Base-by-base conservation (phyloP, 2,888 invertebrate species). In the Scelioninae gen. 1 region DNA sequence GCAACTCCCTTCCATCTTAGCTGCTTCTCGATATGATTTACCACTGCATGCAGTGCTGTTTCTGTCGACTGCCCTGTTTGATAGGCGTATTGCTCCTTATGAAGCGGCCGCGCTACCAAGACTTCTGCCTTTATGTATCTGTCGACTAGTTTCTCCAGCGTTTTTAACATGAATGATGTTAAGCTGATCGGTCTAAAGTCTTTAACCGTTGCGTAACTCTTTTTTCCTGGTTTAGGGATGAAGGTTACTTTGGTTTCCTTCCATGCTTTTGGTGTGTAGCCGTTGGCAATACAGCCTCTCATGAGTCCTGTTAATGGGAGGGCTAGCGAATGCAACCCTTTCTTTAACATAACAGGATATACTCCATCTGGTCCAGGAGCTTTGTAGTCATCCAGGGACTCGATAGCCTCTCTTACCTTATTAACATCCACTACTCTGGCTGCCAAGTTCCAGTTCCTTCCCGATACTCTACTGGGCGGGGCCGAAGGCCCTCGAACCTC, bases 181-280 rank as follows among this genome's bases (percentile, higher is more conserved):
- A 62, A 32, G 31, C 47, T 29, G 8, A 62, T 62, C 5, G 63
- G 63, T 38, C 49, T 47, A 34, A 49, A 63, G 63, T 65, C 51
- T 23, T 65, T 65, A 8, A 65, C 65, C 29, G 11, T 1, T 5
- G 32, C 6, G n/a, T 51, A 65, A 23, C 51, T 65, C 51, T 65
- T 53, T 38, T 13, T 60, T 8, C 60, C 60, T 7, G 60, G 16
- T 60, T 62, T 62, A 1, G 62, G 47, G 13, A 62, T 62, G n/a
- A 62, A 62, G 38, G 32, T 62, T 15, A 62, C 62, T 11, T 13
- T 45, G n/a, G 62, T 62, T 32, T 62, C 32, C 29, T 47, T 45
- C 32, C 47, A 62, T 31, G 31, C 47, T 0, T 16, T 31, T 0
- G 62, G 62, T n/a, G 45, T 62, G 11, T 62, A 62, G 8, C 45